These are phyloP conservation scores for Heteractis magnifica DNA, from an alignment of 92 coral and sea anemone species.

Conservation along the genomic window DNA sequence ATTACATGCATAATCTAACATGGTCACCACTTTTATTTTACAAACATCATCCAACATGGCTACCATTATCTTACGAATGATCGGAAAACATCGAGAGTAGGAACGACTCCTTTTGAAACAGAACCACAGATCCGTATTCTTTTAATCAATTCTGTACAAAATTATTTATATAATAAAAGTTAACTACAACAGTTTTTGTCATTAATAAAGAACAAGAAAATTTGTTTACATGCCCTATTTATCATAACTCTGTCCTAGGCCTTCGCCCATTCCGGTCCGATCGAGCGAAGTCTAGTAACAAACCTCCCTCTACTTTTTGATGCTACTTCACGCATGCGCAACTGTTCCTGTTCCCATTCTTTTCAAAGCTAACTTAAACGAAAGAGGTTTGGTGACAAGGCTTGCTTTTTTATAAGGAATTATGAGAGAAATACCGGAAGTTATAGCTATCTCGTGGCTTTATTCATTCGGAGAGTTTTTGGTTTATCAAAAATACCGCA, in stretches of 20 bases:
- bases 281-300: not conserved
- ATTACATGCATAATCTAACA: too few relatives aligned
- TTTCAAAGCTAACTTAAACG: not conserved
- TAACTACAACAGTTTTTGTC: not conserved
- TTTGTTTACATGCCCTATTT: not conserved
- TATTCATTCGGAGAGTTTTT: too few relatives aligned
- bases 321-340: not conserved
- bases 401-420: not conserved
- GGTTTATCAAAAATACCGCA: too few relatives aligned
- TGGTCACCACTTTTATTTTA: too few relatives aligned
- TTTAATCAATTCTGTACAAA: slow-evolving; percentile 28
- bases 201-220: not conserved
- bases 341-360: not conserved
- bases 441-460: too few relatives aligned
- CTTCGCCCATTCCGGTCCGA: not conserved
- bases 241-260: not conserved
- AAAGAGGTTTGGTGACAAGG: not conserved
- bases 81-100: not conserved
- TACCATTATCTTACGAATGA: not conserved
- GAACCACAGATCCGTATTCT: not conserved
- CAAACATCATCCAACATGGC: too few relatives aligned
- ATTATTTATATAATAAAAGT: slow-evolving; percentile 1
- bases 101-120: not conserved
- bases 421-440: not conserved
- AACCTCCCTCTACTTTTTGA: not conserved